phyloP scores from a whole-genome alignment of 2,113 vertebrate species.

The Rynchops niger region DNA sequence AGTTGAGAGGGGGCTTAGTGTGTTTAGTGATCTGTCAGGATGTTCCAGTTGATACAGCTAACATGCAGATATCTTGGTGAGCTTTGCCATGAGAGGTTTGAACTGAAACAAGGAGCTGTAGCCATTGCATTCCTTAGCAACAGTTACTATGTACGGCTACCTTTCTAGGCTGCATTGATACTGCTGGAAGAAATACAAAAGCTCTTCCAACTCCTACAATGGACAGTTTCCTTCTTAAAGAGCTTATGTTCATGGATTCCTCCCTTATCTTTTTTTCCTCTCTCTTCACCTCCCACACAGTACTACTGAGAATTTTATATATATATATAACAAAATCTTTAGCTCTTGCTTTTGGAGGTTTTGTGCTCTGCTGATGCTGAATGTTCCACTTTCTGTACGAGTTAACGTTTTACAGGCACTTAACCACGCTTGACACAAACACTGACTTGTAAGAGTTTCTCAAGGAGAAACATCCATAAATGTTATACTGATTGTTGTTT shows the following conservation, averaged over 20 bases:
- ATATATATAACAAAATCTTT: background rate
- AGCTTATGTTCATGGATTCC: background rate
- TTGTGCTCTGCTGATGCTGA: background rate
- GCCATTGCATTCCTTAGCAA: background rate
- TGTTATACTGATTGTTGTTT: background rate
- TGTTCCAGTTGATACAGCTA: background rate
- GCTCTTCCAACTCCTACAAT: background rate
- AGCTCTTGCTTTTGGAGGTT: background rate
- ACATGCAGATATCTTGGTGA: background rate
- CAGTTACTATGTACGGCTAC: accelerated
- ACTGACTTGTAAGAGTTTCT: background rate
- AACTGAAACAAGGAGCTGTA: accelerated
- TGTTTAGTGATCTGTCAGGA: background rate
- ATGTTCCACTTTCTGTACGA: background rate
- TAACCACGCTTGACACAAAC: background rate
- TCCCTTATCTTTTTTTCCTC: background rate
- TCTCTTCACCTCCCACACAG: background rate
- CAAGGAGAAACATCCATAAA: background rate
- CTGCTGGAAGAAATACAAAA: background rate
- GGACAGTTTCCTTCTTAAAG: background rate
- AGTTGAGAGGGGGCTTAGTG: background rate
- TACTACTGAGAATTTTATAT: background rate
- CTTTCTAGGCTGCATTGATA: background rate
- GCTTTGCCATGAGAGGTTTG: background rate
- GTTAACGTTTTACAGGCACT: slow-evolving; percentile 12